phyloP scores from a whole-genome alignment of 2,888 invertebrate species.

The Noctua pronuba region DNA sequence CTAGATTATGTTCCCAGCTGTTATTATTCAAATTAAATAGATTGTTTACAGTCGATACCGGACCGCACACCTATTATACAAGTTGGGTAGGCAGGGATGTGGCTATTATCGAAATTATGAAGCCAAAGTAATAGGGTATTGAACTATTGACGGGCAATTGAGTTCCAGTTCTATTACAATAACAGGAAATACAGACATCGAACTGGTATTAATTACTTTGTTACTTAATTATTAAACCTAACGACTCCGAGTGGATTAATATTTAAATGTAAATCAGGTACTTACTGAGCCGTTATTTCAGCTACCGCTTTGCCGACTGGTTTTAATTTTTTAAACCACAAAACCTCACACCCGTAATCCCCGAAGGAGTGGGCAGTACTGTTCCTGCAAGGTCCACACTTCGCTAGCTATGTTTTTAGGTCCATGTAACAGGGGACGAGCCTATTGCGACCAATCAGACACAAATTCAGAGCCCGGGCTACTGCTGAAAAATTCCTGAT shows the following conservation, averaged over 20 bases:
- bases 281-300: too few relatives aligned
- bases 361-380: neutral
- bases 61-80: conserved; percentile 45
- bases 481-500: neutral
- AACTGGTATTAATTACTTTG: conserved; percentile 8
- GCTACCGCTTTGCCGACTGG: neutral
- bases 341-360: neutral
- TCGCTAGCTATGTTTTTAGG: neutral
- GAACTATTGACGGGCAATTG: conserved; percentile 13
- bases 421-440: neutral
- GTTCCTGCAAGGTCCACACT: neutral
- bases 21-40: conserved; percentile 66
- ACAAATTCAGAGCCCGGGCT: neutral
- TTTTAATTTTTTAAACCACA: neutral
- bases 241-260: neutral
- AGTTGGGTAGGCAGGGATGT: conserved; percentile 28
- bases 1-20: conserved; percentile 51
- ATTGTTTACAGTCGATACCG: conserved; percentile 58
- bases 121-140: conserved; percentile 15
- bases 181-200: neutral
- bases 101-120: conserved; percentile 40
- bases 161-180: conserved; percentile 14
- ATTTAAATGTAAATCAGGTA: neutral
- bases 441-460: neutral
- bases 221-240: neutral